Conservation (phyloP, 2,113 vertebrate species). For the Lophochroa leadbeateri region DNA sequence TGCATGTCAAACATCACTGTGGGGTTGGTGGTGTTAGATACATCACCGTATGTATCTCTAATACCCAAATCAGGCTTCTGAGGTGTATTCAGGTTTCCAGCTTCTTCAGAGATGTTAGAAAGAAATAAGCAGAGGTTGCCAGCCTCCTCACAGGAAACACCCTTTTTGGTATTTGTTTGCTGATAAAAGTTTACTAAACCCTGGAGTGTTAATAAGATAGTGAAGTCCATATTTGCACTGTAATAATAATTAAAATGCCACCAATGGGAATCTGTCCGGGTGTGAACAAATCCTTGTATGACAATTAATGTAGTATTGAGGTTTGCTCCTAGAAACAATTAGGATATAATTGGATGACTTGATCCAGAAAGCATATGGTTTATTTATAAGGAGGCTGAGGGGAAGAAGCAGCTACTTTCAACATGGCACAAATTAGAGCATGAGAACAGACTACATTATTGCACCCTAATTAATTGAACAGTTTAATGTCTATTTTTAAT, state of each 20-base stretch:
- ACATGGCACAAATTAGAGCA: neutral
- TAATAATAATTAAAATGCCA: constrained; percentile 26
- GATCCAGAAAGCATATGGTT: constrained; percentile 64
- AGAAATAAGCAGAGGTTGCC: neutral
- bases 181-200: neutral
- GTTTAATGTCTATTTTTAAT: neutral
- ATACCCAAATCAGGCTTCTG: neutral
- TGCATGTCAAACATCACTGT: neutral
- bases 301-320: constrained; percentile 53
- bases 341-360: constrained; percentile 60
- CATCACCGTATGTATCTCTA: neutral
- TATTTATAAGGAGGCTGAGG: constrained; percentile 46
- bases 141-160: neutral
- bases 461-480: neutral
- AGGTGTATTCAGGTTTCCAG: neutral
- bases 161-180: neutral
- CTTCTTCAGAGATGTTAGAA: neutral
- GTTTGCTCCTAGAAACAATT: constrained; percentile 65
- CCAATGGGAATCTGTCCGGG: neutral
- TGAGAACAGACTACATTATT: neutral
- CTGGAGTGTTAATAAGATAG: neutral
- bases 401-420: neutral
- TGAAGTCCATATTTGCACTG: neutral
- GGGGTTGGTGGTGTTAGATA: neutral
- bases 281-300: constrained; percentile 20